These are phyloP conservation scores for Gallinago media DNA, from an alignment of 2,113 vertebrate species.

Conservation along the genomic window DNA sequence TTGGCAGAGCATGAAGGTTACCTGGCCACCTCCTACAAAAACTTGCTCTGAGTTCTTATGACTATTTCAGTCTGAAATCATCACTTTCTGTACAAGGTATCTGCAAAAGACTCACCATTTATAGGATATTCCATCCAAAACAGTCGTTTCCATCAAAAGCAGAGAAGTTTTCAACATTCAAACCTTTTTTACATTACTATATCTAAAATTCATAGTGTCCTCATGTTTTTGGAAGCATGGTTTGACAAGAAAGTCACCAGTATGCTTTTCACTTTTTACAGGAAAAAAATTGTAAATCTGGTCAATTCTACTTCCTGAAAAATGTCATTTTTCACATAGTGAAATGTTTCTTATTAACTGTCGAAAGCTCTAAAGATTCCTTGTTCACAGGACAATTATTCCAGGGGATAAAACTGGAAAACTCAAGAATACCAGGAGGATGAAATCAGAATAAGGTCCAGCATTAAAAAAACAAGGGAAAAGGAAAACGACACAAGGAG, in stretches of 20 bases:
- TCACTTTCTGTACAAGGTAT: not conserved
- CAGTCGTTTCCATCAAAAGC: not conserved
- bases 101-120: not conserved
- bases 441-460: not conserved
- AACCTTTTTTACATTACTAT: not conserved
- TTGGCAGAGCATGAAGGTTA: not conserved
- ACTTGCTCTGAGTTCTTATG: not conserved
- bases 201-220: not conserved
- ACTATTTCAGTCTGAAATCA: not conserved
- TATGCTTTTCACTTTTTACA: not conserved
- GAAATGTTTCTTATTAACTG: not conserved
- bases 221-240: not conserved
- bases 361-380: not conserved
- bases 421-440: not conserved
- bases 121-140: not conserved
- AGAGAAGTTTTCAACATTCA: not conserved
- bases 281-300: accelerated
- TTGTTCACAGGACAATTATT: not conserved
- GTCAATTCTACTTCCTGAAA: not conserved
- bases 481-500: not conserved
- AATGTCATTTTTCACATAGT: not conserved
- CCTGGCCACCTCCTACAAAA: not conserved
- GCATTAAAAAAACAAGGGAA: not conserved
- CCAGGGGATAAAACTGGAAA: not conserved
- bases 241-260: not conserved